Percentiles rank a stretch among this genome's conserved stretches.
Evolutionary conservation across 2,113 vertebrate genomes (phyloP).

Genomic region (Larimichthys crocea): DNA sequence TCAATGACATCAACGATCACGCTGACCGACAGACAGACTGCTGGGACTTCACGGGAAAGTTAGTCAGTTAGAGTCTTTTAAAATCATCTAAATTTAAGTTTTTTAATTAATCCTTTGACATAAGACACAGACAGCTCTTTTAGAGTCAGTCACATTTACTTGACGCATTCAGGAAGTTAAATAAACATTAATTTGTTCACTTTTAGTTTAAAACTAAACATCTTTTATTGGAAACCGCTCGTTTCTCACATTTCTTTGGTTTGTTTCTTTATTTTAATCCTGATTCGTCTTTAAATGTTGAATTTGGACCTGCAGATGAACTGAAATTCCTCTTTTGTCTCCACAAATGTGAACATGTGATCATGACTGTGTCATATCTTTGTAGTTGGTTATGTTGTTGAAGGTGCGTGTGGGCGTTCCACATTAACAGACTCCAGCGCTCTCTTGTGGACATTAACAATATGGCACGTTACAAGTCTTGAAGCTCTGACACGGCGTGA

Average conservation of each 20-base stretch:
- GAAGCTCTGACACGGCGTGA: not conserved
- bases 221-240: not conserved
- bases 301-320: not conserved
- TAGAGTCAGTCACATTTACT: not conserved
- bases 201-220: not conserved
- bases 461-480: not conserved
- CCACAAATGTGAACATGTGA: not conserved
- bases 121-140: too few species aligned
- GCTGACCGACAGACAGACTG: not conserved
- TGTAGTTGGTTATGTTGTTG: not conserved
- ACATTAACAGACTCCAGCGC: not conserved
- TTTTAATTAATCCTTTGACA: not conserved
- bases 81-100: not conserved
- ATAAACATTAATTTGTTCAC: not conserved
- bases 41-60: not conserved
- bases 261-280: not conserved
- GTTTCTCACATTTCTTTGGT: not conserved
- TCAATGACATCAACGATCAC: not conserved
- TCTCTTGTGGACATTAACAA: conserved; percentile 14
- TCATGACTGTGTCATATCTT: not conserved
- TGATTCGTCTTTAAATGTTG: not conserved
- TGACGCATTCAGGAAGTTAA: not conserved
- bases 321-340: not conserved
- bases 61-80: not conserved
- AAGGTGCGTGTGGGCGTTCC: not conserved